A percentile compares a stretch with the other conserved stretches of the same genome.
These are phyloP conservation scores for Diachasmimorpha longicaudata DNA, from an alignment of 1,140 invertebrate species.

Conservation along the genomic window DNA sequence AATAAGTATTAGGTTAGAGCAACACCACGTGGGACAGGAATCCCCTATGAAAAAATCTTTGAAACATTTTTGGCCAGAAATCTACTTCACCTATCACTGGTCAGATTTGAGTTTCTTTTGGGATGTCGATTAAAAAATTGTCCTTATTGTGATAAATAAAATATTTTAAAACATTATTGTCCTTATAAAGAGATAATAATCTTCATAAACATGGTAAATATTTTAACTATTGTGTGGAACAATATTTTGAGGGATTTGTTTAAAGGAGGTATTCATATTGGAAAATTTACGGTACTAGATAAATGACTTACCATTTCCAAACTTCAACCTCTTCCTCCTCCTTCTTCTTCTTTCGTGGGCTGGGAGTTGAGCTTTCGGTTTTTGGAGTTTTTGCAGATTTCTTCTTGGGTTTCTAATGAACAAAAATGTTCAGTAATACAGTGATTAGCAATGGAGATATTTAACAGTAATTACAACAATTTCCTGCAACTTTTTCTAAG, in stretches of 20 bases:
- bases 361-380: slow-evolving; percentile 37
- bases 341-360: slow-evolving; percentile 74
- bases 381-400: slow-evolving; percentile 42
- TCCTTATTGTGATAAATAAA: no score
- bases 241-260: no score
- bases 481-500: slow-evolving; percentile 56
- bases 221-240: no score
- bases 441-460: slow-evolving; percentile 16
- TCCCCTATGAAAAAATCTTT: not conserved
- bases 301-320: slow-evolving; percentile 84
- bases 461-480: no score
- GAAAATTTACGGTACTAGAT: not conserved
- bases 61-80: no score
- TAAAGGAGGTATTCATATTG: no score
- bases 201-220: no score
- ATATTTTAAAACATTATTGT: no score
- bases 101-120: no score
- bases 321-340: slow-evolving; percentile 81
- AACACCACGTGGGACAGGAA: not conserved
- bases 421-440: not conserved
- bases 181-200: no score
- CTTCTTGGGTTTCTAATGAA: slow-evolving; percentile 49
- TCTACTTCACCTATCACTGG: no score
- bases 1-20: slow-evolving; percentile 13
- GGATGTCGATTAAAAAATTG: no score